These are phyloP conservation scores for Myiothlypis coronata DNA, from an alignment of 2,797 vertebrate species.

Conservation along the genomic window DNA sequence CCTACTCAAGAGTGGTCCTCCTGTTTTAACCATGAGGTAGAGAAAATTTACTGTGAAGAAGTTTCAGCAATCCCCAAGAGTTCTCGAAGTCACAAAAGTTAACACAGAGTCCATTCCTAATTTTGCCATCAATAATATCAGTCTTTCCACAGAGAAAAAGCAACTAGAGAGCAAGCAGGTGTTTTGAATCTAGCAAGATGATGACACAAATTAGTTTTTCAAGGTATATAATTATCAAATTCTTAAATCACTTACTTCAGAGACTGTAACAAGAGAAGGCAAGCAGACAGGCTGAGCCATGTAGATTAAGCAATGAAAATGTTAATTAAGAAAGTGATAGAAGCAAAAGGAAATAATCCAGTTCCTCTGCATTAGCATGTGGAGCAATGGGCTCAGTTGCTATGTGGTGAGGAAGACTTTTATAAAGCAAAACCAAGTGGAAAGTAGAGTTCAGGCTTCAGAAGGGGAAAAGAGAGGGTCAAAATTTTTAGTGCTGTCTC, in stretches of 20 bases:
- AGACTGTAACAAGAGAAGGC: conserved; percentile 15
- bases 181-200: background rate
- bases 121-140: background rate
- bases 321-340: background rate
- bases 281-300: background rate
- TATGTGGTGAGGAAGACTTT: background rate
- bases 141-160: background rate
- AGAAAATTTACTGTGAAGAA: background rate
- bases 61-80: background rate
- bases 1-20: background rate
- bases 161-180: background rate
- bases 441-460: background rate
- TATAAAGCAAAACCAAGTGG: background rate
- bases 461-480: background rate
- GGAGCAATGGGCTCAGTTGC: background rate
- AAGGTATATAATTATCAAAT: conserved; percentile 22
- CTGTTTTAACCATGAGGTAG: background rate
- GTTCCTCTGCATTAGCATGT: background rate
- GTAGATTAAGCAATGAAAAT: background rate
- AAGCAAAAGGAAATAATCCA: background rate
- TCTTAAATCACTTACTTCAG: conserved; percentile 9
- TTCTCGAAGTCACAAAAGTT: background rate
- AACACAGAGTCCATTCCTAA: background rate
- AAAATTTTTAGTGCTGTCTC: background rate
- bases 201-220: background rate